These are phyloP conservation scores for Plutella xylostella DNA, from an alignment of 2,888 invertebrate species.

Conservation along the genomic window DNA sequence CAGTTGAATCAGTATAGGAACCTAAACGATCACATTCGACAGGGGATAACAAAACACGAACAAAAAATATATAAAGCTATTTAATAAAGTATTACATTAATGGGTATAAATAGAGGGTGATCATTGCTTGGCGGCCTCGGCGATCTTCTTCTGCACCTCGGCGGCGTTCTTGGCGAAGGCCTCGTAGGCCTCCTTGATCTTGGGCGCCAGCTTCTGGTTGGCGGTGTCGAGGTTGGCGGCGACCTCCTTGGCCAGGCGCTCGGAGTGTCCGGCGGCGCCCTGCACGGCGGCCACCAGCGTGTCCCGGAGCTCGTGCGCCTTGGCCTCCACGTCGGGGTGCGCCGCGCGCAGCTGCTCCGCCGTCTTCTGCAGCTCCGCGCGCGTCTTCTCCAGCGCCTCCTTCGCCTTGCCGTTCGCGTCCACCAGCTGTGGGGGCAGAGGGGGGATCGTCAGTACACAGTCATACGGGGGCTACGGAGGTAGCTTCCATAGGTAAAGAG, in stretches of 20 bases:
- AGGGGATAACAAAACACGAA: too few species aligned
- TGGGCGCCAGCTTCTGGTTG: slow-evolving; percentile 49
- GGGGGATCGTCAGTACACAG: not conserved
- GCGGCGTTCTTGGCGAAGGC: slow-evolving; percentile 45
- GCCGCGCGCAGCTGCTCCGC: slow-evolving; percentile 42
- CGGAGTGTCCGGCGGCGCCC: slow-evolving; percentile 38
- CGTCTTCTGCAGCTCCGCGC: slow-evolving; percentile 33
- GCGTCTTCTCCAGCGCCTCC: slow-evolving; percentile 39
- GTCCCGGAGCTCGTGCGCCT: slow-evolving; percentile 36
- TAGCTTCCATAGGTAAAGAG: not conserved
- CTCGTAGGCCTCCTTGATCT: slow-evolving; percentile 50
- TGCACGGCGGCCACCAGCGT: slow-evolving; percentile 40
- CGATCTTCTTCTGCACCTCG: slow-evolving; percentile 47
- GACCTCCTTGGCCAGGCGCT: slow-evolving; percentile 50
- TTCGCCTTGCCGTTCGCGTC: slow-evolving; percentile 56
- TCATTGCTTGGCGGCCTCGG: slow-evolving; percentile 54
- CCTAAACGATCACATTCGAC: too few species aligned
- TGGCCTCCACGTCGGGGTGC: slow-evolving; percentile 55
- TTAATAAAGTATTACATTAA: too few species aligned
- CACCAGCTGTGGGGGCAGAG: slow-evolving; percentile 13
- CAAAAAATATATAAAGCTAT: too few species aligned
- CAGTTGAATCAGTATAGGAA: too few species aligned
- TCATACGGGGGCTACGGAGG: not conserved
- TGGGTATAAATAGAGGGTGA: slow-evolving; percentile 16
- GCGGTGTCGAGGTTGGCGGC: slow-evolving; percentile 38